These are phyloP conservation scores for Metalampra italica DNA, from an alignment of 2,888 invertebrate genomes.

Conservation along the genomic window DNA sequence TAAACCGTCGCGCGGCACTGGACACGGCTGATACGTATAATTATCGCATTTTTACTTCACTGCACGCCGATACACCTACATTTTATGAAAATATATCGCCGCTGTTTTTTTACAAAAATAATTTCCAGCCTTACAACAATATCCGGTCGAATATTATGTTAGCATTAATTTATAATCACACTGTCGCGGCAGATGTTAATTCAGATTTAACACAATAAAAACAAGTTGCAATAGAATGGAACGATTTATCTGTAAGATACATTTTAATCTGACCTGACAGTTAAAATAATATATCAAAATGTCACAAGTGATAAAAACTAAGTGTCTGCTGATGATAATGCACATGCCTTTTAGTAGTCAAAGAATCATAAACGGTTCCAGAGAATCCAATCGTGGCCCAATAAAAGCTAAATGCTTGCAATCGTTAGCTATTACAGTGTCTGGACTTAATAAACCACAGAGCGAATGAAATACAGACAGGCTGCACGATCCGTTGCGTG, in stretches of 20 bases:
- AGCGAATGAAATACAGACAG: slow-evolving; percentile 28
- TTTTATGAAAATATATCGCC: slow-evolving; percentile 41
- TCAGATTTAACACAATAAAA: slow-evolving; percentile 42
- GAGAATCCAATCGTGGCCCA: slow-evolving; percentile 39
- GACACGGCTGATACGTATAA: slow-evolving; percentile 22
- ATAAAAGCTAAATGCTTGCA: slow-evolving; percentile 42
- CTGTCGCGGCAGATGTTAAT: slow-evolving; percentile 57
- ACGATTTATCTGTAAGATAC: slow-evolving; percentile 16
- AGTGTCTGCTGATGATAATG: slow-evolving; percentile 9
- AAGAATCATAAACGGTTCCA: slow-evolving; percentile 30
- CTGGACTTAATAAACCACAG: slow-evolving; percentile 46
- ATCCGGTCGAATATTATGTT: slow-evolving; percentile 57
- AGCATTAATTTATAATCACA: slow-evolving; percentile 50
- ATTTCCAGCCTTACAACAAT: slow-evolving; percentile 50
- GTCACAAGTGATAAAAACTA: slow-evolving; percentile 6
- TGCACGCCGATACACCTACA: slow-evolving; percentile 24
- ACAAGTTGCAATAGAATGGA: slow-evolving; percentile 20
- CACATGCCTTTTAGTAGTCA: slow-evolving; percentile 1
- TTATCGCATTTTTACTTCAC: slow-evolving; percentile 42
- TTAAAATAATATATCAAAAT: no score
- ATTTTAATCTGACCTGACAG: background rate
- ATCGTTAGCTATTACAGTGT: slow-evolving; percentile 50
- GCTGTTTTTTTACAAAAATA: slow-evolving; percentile 38
- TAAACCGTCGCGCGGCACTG: slow-evolving; percentile 49
- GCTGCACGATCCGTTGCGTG: slow-evolving; percentile 5